phyloP scores from a whole-genome alignment of 2,888 invertebrate genomes.

The Epistrophe grossulariae region DNA sequence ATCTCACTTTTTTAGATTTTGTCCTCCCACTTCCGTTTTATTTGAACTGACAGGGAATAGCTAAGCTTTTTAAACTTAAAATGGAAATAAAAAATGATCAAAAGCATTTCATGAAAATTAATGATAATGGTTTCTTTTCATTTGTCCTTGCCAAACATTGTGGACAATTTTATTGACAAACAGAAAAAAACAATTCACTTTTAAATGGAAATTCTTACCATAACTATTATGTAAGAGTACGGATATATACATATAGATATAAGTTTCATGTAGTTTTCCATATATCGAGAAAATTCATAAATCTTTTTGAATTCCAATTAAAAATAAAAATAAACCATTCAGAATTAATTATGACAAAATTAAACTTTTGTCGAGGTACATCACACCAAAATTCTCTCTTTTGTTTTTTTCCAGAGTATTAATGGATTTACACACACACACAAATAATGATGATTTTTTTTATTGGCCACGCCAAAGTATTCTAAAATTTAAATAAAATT shows the following conservation, averaged over 20 bases:
- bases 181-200: not conserved
- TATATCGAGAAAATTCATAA: slow-evolving; percentile 31
- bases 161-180: not conserved
- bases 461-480: slow-evolving; percentile 32
- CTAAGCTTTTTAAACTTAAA: no score
- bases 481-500: slow-evolving; percentile 65
- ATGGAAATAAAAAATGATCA: no score
- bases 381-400: not conserved
- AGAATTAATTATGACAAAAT: slow-evolving; percentile 67
- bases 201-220: no score
- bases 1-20: no score
- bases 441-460: not conserved
- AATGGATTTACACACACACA: not conserved
- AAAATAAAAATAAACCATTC: slow-evolving; percentile 36
- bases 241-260: no score
- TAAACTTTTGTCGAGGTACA: slow-evolving; percentile 20
- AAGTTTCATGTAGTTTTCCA: no score
- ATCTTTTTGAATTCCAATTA: slow-evolving; percentile 46
- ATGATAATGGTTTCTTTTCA: no score
- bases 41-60: no score
- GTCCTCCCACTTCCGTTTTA: no score
- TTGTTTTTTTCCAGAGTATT: not conserved
- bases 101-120: no score
- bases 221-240: no score
- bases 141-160: no score